Evolutionary conservation across 2,797 vertebrate species (phyloP).

Genomic region (Pantherophis vulpinus): DNA sequence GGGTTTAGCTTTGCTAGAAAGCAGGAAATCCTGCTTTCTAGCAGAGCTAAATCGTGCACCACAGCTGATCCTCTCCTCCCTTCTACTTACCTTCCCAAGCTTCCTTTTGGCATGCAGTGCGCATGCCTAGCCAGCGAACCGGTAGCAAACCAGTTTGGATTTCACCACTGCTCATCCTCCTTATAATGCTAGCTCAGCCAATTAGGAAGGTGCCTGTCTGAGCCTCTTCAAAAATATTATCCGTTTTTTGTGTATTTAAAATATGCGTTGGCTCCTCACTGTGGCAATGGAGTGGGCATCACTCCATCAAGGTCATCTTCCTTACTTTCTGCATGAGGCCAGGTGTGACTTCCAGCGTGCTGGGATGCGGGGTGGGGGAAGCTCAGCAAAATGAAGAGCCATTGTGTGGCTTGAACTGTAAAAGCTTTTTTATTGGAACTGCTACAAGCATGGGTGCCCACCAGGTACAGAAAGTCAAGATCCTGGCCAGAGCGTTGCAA

Average conservation of each 20-base stretch:
- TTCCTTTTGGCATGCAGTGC: too few relatives aligned
- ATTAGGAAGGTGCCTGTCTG: background rate
- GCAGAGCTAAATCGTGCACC: too few relatives aligned
- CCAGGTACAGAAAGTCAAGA: background rate
- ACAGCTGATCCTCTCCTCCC: too few relatives aligned
- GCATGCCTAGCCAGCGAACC: too few relatives aligned
- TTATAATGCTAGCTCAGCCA: background rate
- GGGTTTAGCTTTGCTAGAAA: too few relatives aligned
- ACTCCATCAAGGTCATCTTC: too few relatives aligned
- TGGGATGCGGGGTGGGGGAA: too few relatives aligned
- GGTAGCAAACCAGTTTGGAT: too few relatives aligned
- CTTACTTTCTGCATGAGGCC: too few relatives aligned
- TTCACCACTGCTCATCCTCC: background rate
- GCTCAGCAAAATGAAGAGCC: background rate
- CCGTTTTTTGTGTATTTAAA: too few relatives aligned
- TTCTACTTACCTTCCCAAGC: too few relatives aligned
- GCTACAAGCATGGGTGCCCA: background rate
- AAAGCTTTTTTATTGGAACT: background rate
- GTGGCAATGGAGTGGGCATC: background rate
- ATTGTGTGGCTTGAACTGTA: background rate
- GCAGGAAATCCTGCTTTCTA: too few relatives aligned
- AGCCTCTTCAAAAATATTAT: background rate
- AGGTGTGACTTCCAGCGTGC: background rate
- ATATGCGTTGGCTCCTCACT: background rate
- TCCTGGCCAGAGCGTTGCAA: background rate